Evolutionary conservation across 2,888 invertebrate genomes (phyloP), one percentile per base, ranked within the genome.

Genomic region (Limenitis camilla): DNA sequence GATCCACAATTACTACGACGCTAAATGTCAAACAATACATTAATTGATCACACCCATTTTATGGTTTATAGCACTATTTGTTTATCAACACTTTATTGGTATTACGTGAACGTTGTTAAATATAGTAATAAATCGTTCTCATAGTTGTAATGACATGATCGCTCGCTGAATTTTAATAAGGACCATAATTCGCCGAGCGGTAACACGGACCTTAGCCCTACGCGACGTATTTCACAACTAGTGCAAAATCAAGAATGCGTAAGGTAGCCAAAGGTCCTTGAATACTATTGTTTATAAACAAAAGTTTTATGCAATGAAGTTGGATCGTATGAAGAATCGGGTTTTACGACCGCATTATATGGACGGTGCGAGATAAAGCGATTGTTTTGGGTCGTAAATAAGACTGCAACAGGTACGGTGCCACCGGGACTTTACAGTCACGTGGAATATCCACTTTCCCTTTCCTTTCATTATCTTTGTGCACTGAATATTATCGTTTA

Each of bases 301-400:
- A 84, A 81, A 75, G 64, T 76, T 74, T 87, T 86, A 86, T 82
- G 86, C 87, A 86, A 74, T 71, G 76, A 80, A 79, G 69, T 74
- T 71, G 67, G 67, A 69, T 70, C 62, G 69, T 74, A 74, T 71
- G 69, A 72, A 75, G 78, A 78, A 80, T 79, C 76, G 74, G 77
- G 78, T 83, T 86, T 81, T 81, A 85, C 81, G 78, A 79, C 73
- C 80, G 81, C 71, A 81, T 82, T 84, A 81, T 81, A 76, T 83
- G 81, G 79, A 75, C 77, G 77, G 72, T 68, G 70, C 68, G 81
- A 86, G 86, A 86, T 86, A 85, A 85, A 85, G 81, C 83, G 85
- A 74, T 83, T 87, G 87, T 87, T 87, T 84, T 84, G 83, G 86
- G 77, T 84, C 87, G 81, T 86, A 87, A 87, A 87, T 87, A 85